These are phyloP conservation scores for Phyto melanocephala DNA, from an alignment of 2,888 invertebrate species.

Conservation along the genomic window DNA sequence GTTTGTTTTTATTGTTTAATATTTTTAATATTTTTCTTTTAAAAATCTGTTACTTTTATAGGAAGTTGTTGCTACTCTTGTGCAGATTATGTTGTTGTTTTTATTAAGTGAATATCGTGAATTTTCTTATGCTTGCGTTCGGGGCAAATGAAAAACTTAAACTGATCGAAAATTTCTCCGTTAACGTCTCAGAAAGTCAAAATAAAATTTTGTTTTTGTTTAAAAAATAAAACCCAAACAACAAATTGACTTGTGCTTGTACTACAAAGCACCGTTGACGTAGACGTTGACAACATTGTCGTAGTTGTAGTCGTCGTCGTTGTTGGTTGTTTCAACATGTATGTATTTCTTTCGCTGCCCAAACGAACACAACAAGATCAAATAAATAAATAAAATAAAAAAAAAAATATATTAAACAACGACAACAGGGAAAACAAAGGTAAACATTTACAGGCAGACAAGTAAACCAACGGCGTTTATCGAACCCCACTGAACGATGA, in stretches of 20 bases:
- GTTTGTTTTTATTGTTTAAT: neutral
- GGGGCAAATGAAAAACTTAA: slow-evolving; percentile 77
- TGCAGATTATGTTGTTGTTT: no score
- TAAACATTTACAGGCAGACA: slow-evolving; percentile 8
- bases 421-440: slow-evolving; percentile 31
- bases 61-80: neutral
- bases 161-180: slow-evolving; percentile 79
- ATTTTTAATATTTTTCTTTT: neutral
- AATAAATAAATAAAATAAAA: no score
- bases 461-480: neutral
- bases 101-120: slow-evolving; percentile 43
- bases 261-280: slow-evolving; percentile 11
- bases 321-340: neutral
- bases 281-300: slow-evolving; percentile 2
- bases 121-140: slow-evolving; percentile 73
- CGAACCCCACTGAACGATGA: neutral
- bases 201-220: slow-evolving; percentile 41
- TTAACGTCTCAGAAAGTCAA: slow-evolving; percentile 72
- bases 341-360: slow-evolving; percentile 28
- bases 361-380: slow-evolving; percentile 44
- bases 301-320: slow-evolving; percentile 2
- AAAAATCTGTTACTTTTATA: slow-evolving; percentile 44
- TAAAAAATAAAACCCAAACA: slow-evolving; percentile 58
- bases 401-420: slow-evolving; percentile 34
- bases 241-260: slow-evolving; percentile 45